These are phyloP conservation scores for Liposcelis brunnea DNA, from an alignment of 2,888 invertebrate genomes.

Conservation along the genomic window DNA sequence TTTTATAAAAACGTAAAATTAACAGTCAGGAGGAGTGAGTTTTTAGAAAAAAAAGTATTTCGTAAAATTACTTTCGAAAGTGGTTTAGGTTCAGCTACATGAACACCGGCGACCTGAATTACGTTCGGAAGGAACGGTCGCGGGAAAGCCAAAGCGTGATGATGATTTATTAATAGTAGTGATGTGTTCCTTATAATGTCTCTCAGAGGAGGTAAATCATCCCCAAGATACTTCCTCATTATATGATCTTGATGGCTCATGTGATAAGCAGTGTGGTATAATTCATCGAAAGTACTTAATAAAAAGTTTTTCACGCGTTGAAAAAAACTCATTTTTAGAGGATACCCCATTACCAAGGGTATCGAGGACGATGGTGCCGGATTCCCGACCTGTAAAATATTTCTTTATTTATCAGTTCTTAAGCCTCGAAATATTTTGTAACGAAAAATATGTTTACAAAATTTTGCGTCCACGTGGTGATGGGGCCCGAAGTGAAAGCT, in stretches of 20 bases:
- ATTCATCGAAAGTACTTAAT: too few species aligned
- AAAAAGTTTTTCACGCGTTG: constrained; percentile 22
- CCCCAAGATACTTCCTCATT: constrained; percentile 20
- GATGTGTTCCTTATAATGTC: constrained; percentile 29
- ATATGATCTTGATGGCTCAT: constrained; percentile 12
- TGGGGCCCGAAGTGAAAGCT: too few species aligned
- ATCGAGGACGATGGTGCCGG: constrained; percentile 6
- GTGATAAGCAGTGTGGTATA: constrained; percentile 11
- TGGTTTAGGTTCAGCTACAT: constrained; percentile 5
- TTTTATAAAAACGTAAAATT: constrained; percentile 13
- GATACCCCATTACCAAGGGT: constrained; percentile 13
- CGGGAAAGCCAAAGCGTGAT: constrained; percentile 27
- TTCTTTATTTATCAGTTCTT: constrained; percentile 12
- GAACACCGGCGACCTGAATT: constrained; percentile 5
- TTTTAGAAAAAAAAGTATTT: too few species aligned
- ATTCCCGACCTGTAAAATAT: constrained; percentile 3
- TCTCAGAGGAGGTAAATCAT: constrained; percentile 21
- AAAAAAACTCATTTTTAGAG: constrained; percentile 21
- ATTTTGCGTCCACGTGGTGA: constrained; percentile 24
- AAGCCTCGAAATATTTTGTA: too few species aligned
- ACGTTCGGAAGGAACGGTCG: constrained; percentile 14
- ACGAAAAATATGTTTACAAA: too few species aligned
- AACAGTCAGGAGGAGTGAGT: too few species aligned
- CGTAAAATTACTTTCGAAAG: constrained; percentile 3
- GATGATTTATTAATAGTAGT: constrained; percentile 30